A percentile compares a stretch with the other conserved stretches of the same genome.
phyloP scores from a whole-genome alignment of 2,113 vertebrate species.

The Physeter macrocephalus region DNA sequence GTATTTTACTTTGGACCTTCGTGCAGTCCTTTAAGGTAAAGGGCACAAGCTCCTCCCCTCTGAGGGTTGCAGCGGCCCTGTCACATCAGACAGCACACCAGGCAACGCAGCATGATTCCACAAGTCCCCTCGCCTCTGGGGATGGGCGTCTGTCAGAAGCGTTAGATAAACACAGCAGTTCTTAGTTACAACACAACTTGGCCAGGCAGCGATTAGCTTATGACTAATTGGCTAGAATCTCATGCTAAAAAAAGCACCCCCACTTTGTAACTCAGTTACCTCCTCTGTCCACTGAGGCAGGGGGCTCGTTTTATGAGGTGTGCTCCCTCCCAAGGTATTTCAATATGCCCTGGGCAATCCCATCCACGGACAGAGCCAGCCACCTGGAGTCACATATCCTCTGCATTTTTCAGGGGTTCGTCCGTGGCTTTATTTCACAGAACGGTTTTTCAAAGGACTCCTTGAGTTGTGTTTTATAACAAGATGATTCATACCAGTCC shows the following conservation, averaged over 20 bases:
- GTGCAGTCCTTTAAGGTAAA: slow-evolving; percentile 98
- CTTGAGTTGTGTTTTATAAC: background rate
- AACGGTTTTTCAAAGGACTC: background rate
- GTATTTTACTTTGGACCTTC: slow-evolving; percentile 97
- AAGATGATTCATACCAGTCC: background rate
- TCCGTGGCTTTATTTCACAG: background rate
- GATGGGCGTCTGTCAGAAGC: background rate
- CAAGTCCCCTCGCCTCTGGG: background rate
- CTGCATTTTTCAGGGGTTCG: background rate
- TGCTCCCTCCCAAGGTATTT: background rate
- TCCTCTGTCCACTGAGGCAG: background rate
- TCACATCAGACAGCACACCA: no score
- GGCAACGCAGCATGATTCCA: fast-evolving
- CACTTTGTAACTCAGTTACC: background rate
- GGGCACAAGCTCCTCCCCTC: fast-evolving
- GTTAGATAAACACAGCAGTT: background rate
- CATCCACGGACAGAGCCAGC: fast-evolving
- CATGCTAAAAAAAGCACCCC: background rate
- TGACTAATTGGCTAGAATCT: background rate
- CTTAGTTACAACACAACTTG: no score
- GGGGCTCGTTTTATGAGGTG: background rate
- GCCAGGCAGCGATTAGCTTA: background rate
- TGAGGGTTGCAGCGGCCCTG: background rate
- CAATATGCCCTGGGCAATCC: background rate
- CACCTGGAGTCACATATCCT: background rate